phyloP scores from a whole-genome alignment of 2,113 vertebrate species.

The Canis aureus region DNA sequence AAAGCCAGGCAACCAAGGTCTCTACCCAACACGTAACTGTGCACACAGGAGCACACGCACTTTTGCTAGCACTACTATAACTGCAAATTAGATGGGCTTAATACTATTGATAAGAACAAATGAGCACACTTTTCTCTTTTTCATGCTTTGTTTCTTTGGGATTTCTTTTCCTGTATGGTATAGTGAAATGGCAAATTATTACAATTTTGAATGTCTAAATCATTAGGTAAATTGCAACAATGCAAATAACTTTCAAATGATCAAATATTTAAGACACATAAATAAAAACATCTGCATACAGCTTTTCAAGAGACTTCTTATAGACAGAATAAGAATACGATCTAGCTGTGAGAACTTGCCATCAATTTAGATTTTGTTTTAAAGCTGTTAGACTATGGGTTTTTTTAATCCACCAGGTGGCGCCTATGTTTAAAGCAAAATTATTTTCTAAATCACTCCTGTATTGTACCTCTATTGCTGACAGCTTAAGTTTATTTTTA shows the following conservation, averaged over 20 bases:
- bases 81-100: neutral
- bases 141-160: neutral
- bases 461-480: neutral
- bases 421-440: constrained; percentile 64
- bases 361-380: neutral
- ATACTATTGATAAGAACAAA: neutral
- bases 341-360: neutral
- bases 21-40: neutral
- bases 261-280: neutral
- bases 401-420: constrained; percentile 79
- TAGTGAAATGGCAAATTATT: constrained; percentile 27
- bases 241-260: constrained; percentile 17
- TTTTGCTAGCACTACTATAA: neutral
- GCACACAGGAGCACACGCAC: neutral
- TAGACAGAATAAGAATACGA: constrained; percentile 5
- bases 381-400: neutral
- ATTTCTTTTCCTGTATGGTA: neutral
- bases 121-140: neutral
- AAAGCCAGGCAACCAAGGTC: neutral
- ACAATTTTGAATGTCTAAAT: neutral
- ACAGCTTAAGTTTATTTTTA: neutral
- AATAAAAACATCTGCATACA: neutral
- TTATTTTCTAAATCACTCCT: constrained; percentile 14
- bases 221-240: neutral
- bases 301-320: neutral